Evolutionary conservation across 1,140 invertebrate species (phyloP).

Genomic region (Homalodisca vitripennis): DNA sequence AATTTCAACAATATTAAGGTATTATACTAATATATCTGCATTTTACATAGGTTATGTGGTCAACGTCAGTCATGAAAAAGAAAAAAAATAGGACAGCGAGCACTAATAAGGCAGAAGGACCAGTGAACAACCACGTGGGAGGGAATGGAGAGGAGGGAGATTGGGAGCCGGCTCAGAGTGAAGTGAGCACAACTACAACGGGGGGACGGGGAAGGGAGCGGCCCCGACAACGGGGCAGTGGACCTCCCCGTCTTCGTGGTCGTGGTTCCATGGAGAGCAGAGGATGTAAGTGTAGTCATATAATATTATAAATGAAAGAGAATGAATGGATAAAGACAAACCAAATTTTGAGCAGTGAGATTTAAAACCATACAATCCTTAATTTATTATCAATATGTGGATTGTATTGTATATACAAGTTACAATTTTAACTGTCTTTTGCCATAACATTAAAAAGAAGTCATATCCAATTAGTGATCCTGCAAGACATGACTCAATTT

Average conservation of each 20-base stretch:
- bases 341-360: no score
- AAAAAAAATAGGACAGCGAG: constrained; percentile 55
- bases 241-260: constrained; percentile 52
- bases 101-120: constrained; percentile 39
- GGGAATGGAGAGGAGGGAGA: constrained; percentile 45
- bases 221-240: constrained; percentile 50
- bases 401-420: no score
- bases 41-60: constrained; percentile 66
- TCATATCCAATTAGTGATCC: no score
- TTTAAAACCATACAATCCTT: no score
- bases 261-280: constrained; percentile 51
- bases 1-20: no score
- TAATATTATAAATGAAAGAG: no score
- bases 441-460: no score
- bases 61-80: constrained; percentile 80
- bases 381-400: no score
- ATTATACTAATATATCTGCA: no score
- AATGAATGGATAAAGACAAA: no score
- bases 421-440: no score
- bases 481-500: no score
- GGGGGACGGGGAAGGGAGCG: constrained; percentile 52
- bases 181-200: constrained; percentile 45
- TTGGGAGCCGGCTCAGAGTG: constrained; percentile 47
- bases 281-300: constrained; percentile 52
- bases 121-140: constrained; percentile 33